These are phyloP conservation scores for Sardinella longiceps DNA, from an alignment of 2,797 vertebrate genomes.

Conservation along the genomic window DNA sequence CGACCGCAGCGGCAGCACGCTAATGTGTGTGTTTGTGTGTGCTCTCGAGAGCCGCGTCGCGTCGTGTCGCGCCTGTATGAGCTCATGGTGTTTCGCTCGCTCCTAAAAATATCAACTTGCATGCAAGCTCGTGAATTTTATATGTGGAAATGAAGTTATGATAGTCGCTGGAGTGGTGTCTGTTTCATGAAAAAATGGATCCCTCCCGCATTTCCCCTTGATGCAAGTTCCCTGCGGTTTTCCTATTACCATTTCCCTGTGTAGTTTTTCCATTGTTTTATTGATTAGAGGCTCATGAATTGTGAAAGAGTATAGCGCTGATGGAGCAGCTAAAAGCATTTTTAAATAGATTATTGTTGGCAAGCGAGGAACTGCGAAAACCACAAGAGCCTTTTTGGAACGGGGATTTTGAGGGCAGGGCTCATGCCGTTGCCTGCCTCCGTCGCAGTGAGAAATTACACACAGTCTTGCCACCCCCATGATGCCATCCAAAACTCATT, in stretches of 20 bases:
- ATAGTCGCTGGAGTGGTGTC: conserved; percentile 51
- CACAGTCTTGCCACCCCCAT: conserved; percentile 34
- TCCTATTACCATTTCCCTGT: conserved; percentile 61
- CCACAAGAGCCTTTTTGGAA: conserved; percentile 9
- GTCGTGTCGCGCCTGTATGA: background rate
- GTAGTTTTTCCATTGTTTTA: conserved; percentile 69
- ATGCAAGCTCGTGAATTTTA: conserved; percentile 53
- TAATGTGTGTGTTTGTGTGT: conserved; percentile 53
- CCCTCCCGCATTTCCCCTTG: conserved; percentile 48
- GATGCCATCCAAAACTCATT: conserved; percentile 50
- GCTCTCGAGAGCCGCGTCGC: conserved; percentile 17
- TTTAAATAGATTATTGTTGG: conserved; percentile 58
- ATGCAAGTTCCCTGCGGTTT: conserved; percentile 50
- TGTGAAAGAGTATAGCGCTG: conserved; percentile 66
- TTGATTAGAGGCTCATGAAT: conserved; percentile 75
- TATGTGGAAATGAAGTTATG: conserved; percentile 54
- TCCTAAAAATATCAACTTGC: conserved; percentile 52
- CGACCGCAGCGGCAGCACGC: background rate
- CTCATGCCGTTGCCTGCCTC: conserved; percentile 36
- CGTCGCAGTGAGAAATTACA: conserved; percentile 12
- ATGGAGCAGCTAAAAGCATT: conserved; percentile 56
- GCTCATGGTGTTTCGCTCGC: conserved; percentile 17
- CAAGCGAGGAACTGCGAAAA: conserved; percentile 44
- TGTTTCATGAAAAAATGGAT: conserved; percentile 58
- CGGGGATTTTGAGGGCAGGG: conserved; percentile 27